These are phyloP conservation scores for Syngnathus acus DNA, from an alignment of 2,797 vertebrate species.

Conservation along the genomic window DNA sequence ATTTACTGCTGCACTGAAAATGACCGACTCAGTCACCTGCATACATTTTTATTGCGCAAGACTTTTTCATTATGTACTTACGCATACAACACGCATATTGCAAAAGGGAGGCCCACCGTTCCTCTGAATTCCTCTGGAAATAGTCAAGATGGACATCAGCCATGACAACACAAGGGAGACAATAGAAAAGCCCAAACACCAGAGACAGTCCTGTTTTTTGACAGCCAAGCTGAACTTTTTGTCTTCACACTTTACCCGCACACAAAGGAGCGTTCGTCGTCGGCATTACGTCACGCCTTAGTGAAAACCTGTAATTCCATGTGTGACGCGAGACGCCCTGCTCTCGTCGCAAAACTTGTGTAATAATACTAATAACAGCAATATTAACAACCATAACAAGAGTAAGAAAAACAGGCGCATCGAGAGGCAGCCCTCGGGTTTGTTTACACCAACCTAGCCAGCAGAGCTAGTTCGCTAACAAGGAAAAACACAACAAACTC, in stretches of 20 bases:
- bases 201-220: neutral
- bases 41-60: neutral
- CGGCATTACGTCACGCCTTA: neutral
- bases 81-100: neutral
- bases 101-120: neutral
- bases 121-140: neutral
- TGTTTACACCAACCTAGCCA: constrained; percentile 66
- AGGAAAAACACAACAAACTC: constrained; percentile 44
- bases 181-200: constrained; percentile 2
- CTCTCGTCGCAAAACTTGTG: no score
- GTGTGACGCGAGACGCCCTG: neutral
- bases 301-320: neutral
- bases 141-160: neutral
- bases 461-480: constrained; percentile 53
- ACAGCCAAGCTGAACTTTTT: neutral
- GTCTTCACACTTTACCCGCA: neutral
- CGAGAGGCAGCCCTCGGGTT: constrained; percentile 37
- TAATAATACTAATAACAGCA: no score
- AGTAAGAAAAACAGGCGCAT: constrained; percentile 5
- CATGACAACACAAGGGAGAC: neutral
- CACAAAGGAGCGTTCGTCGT: neutral
- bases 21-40: neutral
- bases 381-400: neutral
- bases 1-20: neutral
- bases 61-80: neutral